Evolutionary conservation across 2,888 invertebrate genomes (phyloP).

Genomic region (Scaptomyza polygonia): DNA sequence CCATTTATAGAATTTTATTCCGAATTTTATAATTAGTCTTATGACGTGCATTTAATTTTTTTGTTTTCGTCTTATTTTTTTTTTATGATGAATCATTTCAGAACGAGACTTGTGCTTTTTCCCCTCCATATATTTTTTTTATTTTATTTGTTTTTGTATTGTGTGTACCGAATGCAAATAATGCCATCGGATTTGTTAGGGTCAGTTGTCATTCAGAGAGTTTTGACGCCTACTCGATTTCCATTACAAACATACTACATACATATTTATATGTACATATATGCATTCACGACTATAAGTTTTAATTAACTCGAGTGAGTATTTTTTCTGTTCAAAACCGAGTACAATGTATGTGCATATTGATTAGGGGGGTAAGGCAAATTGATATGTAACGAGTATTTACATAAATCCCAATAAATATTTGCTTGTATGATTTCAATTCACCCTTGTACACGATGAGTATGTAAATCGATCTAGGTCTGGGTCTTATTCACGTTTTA

Average conservation of each 20-base stretch:
- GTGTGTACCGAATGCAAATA: slow-evolving; percentile 34
- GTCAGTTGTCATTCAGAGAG: slow-evolving; percentile 11
- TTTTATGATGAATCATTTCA: slow-evolving; percentile 33
- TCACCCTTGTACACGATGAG: slow-evolving; percentile 11
- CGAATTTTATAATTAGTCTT: slow-evolving; percentile 14
- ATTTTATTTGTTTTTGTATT: slow-evolving; percentile 1
- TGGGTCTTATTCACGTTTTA: slow-evolving; percentile 28
- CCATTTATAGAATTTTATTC: neutral
- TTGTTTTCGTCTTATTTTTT: slow-evolving; percentile 15
- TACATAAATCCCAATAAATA: neutral
- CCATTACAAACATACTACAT: slow-evolving; percentile 31
- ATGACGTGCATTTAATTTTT: neutral
- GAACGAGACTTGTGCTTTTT: slow-evolving; percentile 24
- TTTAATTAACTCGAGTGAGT: slow-evolving; percentile 53
- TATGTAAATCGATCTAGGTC: slow-evolving; percentile 36
- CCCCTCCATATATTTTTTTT: too few species aligned
- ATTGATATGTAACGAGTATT: slow-evolving; percentile 11
- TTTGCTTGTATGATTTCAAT: slow-evolving; percentile 6
- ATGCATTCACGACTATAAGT: slow-evolving; percentile 17
- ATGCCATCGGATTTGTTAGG: slow-evolving; percentile 23
- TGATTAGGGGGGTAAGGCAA: slow-evolving; percentile 49
- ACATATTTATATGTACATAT: slow-evolving; percentile 1
- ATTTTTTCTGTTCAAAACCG: slow-evolving; percentile 4
- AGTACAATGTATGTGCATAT: slow-evolving; percentile 68
- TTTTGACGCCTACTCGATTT: slow-evolving; percentile 33